A percentile compares a stretch with the other conserved stretches of the same genome.
Conservation (phyloP, 2,797 vertebrate genomes). For the Stomatorhinus walkeri region DNA sequence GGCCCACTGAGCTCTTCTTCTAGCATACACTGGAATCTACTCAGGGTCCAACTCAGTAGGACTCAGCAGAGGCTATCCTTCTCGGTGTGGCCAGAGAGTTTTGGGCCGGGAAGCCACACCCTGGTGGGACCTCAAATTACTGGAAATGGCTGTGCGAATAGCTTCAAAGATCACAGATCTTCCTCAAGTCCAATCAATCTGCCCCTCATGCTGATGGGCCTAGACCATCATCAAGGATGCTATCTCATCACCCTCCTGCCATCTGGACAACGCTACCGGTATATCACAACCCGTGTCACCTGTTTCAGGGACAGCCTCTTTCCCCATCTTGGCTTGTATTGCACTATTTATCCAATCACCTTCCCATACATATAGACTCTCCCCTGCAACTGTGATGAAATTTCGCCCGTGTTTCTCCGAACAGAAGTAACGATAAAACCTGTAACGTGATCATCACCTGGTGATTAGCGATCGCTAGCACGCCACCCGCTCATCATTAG, state of each 20-base stretch:
- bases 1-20: background rate
- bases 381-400: background rate
- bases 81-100: background rate
- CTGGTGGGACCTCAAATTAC: background rate
- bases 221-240: background rate
- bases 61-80: background rate
- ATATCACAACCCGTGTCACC: background rate
- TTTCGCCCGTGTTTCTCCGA: background rate
- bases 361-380: background rate
- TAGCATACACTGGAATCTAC: background rate
- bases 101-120: background rate
- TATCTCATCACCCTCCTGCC: background rate
- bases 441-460: background rate
- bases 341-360: background rate
- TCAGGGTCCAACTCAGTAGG: background rate
- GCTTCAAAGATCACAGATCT: background rate
- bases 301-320: background rate
- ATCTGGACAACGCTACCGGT: background rate
- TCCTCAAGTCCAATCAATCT: background rate
- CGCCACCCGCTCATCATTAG: background rate
- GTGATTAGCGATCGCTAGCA: background rate
- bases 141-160: background rate
- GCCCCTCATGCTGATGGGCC: background rate
- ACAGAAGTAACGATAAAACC: background rate
- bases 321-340: background rate